These are phyloP conservation scores for Drosophila neutralis DNA, from an alignment of 2,888 invertebrate genomes.

Conservation along the genomic window DNA sequence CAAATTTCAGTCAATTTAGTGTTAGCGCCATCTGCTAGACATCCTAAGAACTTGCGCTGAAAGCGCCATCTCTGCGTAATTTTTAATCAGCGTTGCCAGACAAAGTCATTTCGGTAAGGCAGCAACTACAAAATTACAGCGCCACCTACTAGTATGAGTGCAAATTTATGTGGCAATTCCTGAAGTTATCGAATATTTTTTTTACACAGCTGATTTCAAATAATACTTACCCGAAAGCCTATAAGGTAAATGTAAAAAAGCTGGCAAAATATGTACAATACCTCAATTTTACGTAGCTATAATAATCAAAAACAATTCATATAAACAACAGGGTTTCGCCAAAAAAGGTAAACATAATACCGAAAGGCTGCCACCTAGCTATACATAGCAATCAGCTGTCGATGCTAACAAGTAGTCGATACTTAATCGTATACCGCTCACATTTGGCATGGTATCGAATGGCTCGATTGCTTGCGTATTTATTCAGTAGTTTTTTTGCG, in stretches of 20 bases:
- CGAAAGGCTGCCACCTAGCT: conserved; percentile 35
- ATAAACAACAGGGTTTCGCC: not conserved
- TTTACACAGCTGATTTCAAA: conserved; percentile 32
- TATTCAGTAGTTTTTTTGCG: conserved; percentile 66
- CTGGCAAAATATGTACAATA: not conserved
- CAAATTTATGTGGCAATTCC: not conserved
- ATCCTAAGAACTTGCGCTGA: not conserved
- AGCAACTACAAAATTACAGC: not conserved
- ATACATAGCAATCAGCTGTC: conserved; percentile 34
- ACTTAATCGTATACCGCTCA: conserved; percentile 15
- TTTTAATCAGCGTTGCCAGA: not conserved
- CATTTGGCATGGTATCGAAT: conserved; percentile 44
- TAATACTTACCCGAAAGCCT: not conserved
- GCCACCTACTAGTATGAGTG: not conserved
- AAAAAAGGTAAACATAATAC: not conserved
- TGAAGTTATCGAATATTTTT: conserved; percentile 16
- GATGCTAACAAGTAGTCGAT: conserved; percentile 58
- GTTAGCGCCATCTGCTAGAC: conserved; percentile 14
- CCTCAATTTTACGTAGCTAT: fast-evolving
- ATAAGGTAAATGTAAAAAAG: fast-evolving
- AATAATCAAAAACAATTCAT: not conserved
- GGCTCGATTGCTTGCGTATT: conserved; percentile 47
- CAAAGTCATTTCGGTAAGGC: not conserved
- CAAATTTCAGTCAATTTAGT: not conserved
- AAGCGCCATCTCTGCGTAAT: conserved; percentile 30